Base-by-base conservation (phyloP, 2,888 invertebrate species). In the Pheosia gnoma region DNA sequence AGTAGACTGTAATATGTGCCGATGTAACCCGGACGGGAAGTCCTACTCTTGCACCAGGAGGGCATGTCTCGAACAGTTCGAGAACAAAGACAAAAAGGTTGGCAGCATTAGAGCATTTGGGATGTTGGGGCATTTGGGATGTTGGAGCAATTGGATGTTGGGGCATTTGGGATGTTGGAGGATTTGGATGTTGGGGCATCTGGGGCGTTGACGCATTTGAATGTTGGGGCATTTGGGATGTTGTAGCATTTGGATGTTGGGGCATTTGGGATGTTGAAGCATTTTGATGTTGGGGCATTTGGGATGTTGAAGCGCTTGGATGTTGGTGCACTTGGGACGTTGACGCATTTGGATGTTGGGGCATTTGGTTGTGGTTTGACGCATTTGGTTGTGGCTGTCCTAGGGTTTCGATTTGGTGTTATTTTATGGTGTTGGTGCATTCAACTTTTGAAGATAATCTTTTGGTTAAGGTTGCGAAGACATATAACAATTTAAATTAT, bases 1-100 rank as follows among this genome's bases (percentile, higher is more conserved):
- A 70, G 62, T 94, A 63, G 94, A 95, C 60, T 95, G 95, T 82
- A 95, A 95, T 74, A 94, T 90, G 78, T 95, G 95, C 74, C 89
- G 92, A 13, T 95, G 95, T 75, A 94, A 94, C 62, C 79, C 88
- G n/a, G 94, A 94, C 58, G 94, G 95, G 8, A 86, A 88, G 57
- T 94, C 94, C 0, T 94, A 90, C 72, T 88, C 92, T 49, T 95
- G 95, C 75, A 95, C 95, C 0, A 86, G 94, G 63, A 83, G 91
- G 57, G 88, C 88, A 38, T 94, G 94, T 64, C 65, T 82, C 38
- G 82, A 88, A 25, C 47, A 47, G 47, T 47, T 25, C 25, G 25
- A 25, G 25, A 25, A 47, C 47, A 47, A 47, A 47, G 5, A 47
- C 5, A 25, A 25, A 25, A 47, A 47, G 47, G 47, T 47, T 47